A percentile compares a stretch with the other conserved stretches of the same genome.
phyloP scores from a whole-genome alignment of 2,888 invertebrate species.

The Dolichopus griseipennis region DNA sequence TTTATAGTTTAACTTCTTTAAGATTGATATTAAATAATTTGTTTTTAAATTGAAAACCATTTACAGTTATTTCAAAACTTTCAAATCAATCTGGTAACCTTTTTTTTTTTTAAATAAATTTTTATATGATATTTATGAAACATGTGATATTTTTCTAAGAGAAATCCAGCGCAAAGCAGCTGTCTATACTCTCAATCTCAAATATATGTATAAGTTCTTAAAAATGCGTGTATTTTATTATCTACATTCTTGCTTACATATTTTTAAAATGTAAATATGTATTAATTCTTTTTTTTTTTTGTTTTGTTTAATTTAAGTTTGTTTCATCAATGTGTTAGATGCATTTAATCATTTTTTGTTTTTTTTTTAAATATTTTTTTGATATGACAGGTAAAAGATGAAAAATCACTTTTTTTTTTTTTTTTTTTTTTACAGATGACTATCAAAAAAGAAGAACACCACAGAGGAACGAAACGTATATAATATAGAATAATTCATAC shows the following conservation, averaged over 20 bases:
- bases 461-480: background rate
- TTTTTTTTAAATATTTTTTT: no score
- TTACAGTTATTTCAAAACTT: no score
- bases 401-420: conserved; percentile 2
- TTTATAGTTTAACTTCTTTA: no score
- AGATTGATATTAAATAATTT: no score
- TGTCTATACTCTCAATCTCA: conserved; percentile 2
- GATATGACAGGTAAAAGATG: background rate
- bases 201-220: background rate
- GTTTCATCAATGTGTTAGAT: background rate
- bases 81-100: background rate
- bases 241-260: background rate
- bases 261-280: background rate
- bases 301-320: background rate
- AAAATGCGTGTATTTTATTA: background rate
- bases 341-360: background rate
- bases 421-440: background rate
- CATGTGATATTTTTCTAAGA: conserved; percentile 10
- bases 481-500: no score
- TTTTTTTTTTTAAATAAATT: background rate
- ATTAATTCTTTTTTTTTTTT: background rate
- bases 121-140: background rate
- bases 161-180: conserved; percentile 7
- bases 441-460: background rate
- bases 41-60: no score